Evolutionary conservation across 2,113 vertebrate genomes (phyloP).

Genomic region (Cynocephalus volans): DNA sequence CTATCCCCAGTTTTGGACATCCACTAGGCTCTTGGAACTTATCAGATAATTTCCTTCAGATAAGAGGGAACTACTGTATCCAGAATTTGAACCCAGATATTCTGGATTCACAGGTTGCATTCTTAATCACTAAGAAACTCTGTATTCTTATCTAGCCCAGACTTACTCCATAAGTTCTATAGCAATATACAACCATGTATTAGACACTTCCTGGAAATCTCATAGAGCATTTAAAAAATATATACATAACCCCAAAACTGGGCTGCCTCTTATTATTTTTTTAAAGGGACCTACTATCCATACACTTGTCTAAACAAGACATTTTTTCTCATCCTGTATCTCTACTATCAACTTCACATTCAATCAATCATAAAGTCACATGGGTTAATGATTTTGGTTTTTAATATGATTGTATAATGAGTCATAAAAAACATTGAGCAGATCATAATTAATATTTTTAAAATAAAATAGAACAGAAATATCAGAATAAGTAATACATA

Average conservation of each 20-base stretch:
- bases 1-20: too few species aligned
- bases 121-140: not conserved
- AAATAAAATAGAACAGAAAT: not conserved
- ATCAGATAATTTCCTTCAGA: too few species aligned
- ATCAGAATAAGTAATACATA: not conserved
- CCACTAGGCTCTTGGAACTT: too few species aligned
- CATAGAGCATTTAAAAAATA: not conserved
- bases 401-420: not conserved
- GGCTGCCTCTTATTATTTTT: not conserved
- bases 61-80: not conserved
- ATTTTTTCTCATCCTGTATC: not conserved
- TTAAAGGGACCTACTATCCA: not conserved
- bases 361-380: not conserved
- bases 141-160: not conserved
- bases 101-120: not conserved
- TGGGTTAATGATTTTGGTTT: not conserved
- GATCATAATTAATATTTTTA: not conserved
- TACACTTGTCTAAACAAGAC: not conserved
- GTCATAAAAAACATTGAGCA: not conserved
- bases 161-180: not conserved
- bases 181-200: not conserved
- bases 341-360: not conserved
- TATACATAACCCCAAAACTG: not conserved
- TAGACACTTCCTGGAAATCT: not conserved
- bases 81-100: not conserved